Conservation (phyloP, 2,113 vertebrate species). For the Trogon melanurus region DNA sequence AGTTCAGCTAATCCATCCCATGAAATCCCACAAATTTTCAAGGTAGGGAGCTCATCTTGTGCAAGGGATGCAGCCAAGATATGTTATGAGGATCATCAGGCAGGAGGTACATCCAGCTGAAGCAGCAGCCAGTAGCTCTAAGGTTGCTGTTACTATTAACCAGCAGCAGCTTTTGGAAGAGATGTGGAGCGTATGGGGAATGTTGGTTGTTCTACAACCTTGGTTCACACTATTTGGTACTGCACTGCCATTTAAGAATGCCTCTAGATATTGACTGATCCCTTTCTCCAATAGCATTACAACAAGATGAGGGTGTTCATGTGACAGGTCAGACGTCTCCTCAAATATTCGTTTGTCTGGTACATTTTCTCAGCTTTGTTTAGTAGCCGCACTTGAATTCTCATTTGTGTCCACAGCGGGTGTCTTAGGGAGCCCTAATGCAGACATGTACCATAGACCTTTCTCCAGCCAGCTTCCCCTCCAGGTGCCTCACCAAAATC, state of each 20-base stretch:
- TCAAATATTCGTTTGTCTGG: background rate
- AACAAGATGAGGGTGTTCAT: background rate
- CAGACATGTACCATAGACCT: background rate
- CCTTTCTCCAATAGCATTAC: background rate
- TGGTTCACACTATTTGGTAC: rapidly evolving
- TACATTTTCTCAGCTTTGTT: background rate
- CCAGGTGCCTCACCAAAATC: background rate
- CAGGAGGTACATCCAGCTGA: background rate
- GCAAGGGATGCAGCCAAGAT: background rate
- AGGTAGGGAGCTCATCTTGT: background rate
- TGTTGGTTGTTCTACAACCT: background rate
- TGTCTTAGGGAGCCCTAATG: background rate
- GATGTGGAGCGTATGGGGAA: background rate
- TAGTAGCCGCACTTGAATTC: background rate
- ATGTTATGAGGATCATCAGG: background rate
- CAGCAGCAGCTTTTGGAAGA: background rate
- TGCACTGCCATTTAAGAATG: background rate
- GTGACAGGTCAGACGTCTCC: background rate
- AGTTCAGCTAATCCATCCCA: background rate
- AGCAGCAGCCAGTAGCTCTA: background rate
- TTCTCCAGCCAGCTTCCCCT: background rate
- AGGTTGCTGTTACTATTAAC: background rate
- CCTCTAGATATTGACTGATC: background rate
- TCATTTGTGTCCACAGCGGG: background rate
- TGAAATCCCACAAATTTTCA: background rate